phyloP scores from a whole-genome alignment of 2,113 vertebrate species.

The Saimiri boliviensis region DNA sequence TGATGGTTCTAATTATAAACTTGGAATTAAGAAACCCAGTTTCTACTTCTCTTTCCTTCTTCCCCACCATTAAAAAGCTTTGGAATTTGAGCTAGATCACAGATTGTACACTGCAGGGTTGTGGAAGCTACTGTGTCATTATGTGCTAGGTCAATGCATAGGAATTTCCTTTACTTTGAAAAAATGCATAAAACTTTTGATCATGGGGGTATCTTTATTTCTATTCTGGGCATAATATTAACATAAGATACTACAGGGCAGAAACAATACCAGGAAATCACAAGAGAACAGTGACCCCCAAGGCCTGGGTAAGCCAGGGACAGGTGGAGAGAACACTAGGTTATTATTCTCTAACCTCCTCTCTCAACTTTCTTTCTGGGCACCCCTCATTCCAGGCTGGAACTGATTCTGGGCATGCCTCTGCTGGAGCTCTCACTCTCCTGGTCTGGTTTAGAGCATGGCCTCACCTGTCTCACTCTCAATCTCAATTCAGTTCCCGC shows the following conservation, averaged over 20 bases:
- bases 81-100: not conserved
- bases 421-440: not conserved
- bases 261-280: not conserved
- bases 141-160: not conserved
- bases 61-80: not conserved
- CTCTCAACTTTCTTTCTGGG: not conserved
- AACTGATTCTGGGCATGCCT: not conserved
- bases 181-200: not conserved
- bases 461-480: not conserved
- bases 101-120: not conserved
- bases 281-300: not conserved
- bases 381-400: not conserved
- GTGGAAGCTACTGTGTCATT: not conserved
- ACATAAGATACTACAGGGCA: not conserved
- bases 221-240: not conserved
- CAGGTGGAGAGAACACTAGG: not conserved
- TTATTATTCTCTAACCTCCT: not conserved
- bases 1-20: slow-evolving; percentile 14
- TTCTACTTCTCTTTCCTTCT: not conserved
- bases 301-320: not conserved
- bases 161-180: slow-evolving; percentile 12
- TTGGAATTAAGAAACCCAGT: not conserved
- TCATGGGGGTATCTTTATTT: not conserved
- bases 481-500: not conserved
- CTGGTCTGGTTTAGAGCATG: not conserved